A percentile compares a stretch with the other conserved stretches of the same genome.
Conservation (phyloP, 2,797 vertebrate species). For the Loris lydekkerianus region DNA sequence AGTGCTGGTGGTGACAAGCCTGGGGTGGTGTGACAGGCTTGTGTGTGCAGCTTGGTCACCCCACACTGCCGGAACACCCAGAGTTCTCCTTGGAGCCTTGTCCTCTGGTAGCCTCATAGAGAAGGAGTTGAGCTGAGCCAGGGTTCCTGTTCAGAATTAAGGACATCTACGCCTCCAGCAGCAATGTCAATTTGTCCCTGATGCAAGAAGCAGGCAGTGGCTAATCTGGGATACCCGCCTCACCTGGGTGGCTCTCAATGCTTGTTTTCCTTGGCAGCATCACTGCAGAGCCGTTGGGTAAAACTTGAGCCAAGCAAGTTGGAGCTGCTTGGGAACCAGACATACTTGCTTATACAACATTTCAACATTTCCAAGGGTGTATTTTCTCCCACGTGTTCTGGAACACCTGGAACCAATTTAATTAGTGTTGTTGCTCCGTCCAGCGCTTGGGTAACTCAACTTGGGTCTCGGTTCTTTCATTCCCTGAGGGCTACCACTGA, state of each 20-base stretch:
- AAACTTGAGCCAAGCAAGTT: not conserved
- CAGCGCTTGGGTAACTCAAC: not conserved
- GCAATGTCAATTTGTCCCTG: accelerated
- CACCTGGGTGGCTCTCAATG: not conserved
- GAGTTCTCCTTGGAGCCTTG: conserved; percentile 21
- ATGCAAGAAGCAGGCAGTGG: not conserved
- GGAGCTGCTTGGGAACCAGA: conserved; percentile 2
- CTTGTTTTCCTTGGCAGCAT: conserved; percentile 18
- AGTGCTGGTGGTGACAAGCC: not conserved
- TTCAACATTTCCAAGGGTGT: conserved; percentile 32
- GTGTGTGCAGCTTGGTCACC: not conserved
- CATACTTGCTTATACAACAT: conserved; percentile 17
- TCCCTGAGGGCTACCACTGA: not conserved
- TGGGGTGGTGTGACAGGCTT: not conserved
- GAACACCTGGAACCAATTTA: not conserved
- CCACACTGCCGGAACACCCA: not conserved
- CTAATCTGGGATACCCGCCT: not conserved
- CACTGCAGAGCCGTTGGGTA: not conserved
- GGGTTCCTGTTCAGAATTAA: not conserved
- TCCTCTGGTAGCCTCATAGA: conserved; percentile 8
- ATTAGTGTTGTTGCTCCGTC: not conserved
- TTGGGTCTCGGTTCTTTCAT: not conserved
- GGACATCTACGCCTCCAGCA: not conserved
- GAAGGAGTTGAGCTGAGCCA: not conserved
- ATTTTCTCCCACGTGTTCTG: not conserved